Conservation (phyloP, 2,797 vertebrate species). For the Choloepus didactylus region DNA sequence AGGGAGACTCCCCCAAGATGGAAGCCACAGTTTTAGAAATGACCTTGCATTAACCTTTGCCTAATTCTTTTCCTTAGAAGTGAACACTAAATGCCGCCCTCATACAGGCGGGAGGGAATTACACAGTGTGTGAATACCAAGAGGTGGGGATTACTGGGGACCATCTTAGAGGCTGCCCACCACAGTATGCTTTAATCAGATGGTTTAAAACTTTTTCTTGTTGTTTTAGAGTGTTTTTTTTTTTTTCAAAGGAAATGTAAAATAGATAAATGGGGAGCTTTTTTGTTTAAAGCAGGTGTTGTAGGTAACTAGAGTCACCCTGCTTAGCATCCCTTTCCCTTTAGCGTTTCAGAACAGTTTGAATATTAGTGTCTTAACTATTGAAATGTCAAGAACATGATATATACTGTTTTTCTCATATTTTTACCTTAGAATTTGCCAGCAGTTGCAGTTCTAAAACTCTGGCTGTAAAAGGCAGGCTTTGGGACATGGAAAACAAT, state of each 20-base stretch:
- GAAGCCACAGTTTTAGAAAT: background rate
- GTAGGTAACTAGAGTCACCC: background rate
- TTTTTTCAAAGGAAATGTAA: conserved; percentile 11
- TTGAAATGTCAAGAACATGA: background rate
- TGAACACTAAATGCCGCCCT: background rate
- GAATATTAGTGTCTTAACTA: background rate
- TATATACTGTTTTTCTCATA: background rate
- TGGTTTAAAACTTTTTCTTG: background rate
- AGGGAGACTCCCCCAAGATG: background rate
- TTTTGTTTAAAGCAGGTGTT: background rate
- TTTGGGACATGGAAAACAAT: background rate
- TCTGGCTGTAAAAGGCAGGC: background rate
- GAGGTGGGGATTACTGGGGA: background rate
- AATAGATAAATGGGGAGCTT: background rate
- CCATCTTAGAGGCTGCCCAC: background rate
- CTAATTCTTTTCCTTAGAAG: background rate
- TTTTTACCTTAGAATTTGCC: conserved; percentile 49
- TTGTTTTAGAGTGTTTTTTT: background rate
- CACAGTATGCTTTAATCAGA: background rate
- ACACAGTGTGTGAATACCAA: background rate
- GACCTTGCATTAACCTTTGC: background rate
- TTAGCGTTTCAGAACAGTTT: conserved; percentile 28
- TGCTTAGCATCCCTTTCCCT: background rate
- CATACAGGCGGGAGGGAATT: background rate
- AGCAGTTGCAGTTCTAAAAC: background rate